A percentile compares a stretch with the other conserved stretches of the same genome.
Conservation (phyloP, 2,888 invertebrate species). For the Phoronis australis region DNA sequence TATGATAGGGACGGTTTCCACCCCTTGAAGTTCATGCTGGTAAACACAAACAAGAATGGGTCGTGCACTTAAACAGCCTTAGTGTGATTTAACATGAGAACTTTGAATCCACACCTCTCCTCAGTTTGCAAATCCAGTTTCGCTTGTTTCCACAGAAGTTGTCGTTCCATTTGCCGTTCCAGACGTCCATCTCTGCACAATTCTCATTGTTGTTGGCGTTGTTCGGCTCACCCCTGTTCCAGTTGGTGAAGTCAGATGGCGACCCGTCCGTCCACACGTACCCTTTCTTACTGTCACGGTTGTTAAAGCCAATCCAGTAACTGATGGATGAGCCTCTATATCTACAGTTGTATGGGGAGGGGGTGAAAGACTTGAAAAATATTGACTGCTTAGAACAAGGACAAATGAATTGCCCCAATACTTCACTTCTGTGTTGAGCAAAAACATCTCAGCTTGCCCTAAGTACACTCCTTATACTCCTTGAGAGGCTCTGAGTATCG, state of each 20-base stretch:
- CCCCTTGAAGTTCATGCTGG: no score
- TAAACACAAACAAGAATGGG: no score
- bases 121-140: constrained; percentile 29
- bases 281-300: constrained; percentile 14
- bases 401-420: constrained; percentile 31
- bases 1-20: no score
- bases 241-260: constrained; percentile 23
- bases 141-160: constrained; percentile 16
- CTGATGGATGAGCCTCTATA: neutral
- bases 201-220: constrained; percentile 17
- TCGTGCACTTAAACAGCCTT: no score
- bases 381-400: constrained; percentile 14
- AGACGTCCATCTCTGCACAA: constrained; percentile 23
- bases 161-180: constrained; percentile 23
- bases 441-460: no score
- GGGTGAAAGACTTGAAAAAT: neutral
- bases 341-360: neutral
- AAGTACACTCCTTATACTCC: no score
- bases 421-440: constrained; percentile 21
- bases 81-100: no score
- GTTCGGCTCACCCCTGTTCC: constrained; percentile 24
- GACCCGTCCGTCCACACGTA: constrained; percentile 27
- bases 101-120: constrained; percentile 22
- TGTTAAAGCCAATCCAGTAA: neutral
- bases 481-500: no score